Evolutionary conservation across 2,797 vertebrate genomes (phyloP), one percentile per base, ranked within the genome.

Genomic region (Takifugu ocellatus): DNA sequence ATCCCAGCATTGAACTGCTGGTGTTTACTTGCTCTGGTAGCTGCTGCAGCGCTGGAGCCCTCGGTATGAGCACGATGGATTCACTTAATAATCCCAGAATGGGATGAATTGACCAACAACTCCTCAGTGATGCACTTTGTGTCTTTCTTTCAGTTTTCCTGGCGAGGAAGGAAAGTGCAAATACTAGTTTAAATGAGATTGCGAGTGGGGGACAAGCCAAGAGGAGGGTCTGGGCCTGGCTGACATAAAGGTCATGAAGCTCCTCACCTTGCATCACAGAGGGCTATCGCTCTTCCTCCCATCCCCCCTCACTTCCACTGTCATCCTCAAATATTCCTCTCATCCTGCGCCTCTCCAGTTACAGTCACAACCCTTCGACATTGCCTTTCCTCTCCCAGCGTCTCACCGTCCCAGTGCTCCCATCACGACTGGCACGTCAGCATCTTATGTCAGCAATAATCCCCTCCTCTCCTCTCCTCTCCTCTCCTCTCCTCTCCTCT

Each of bases 241-340:
- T 82, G 83, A 71, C 74, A 63, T 79, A 79, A 85, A 87, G 81
- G 83, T 84, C 78, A 58, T 62, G 70, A 66, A 80, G 61, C 75
- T 72, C 63, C 47, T 31, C 64, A 68, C 63, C 68, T 68, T 70
- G 58, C 68, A 72, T 71, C 62, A 63, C 59, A 56, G 70, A 26
- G 31, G 48, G 33, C 44, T 31, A 45, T 56, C 59, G 47, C 44
- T 31, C n/a, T 51, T 36, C 43, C 51, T 43, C 54, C 52, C 51
- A 21, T 48, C 39, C 49, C 47, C 25, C 46, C 49, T 27, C 57
- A 51, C 70, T 70, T 67, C 70, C 65, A 60, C 68, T 54, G 57
- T 60, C 58, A 44, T 78, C 63, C 61, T 75, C 72, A 50, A 47
- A 39, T 68, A 66, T 72, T 80, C 58, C 64, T 74, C 63, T 76